These are phyloP conservation scores for Cygnus buccinator DNA, from an alignment of 2,113 vertebrate genomes.

Conservation along the genomic window DNA sequence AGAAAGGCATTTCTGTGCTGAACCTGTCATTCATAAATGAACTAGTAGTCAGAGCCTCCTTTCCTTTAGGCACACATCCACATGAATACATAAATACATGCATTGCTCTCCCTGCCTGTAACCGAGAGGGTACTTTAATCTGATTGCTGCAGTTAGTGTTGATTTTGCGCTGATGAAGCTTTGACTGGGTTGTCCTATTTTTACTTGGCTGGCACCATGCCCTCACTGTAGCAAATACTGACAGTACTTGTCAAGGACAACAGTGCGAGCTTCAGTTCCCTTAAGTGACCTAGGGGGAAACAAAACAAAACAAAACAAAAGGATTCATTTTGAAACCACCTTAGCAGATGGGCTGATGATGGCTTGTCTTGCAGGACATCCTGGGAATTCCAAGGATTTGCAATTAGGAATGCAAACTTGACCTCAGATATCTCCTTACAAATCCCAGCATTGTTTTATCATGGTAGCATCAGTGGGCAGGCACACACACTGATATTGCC, in stretches of 20 bases:
- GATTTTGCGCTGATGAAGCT: slow-evolving; percentile 31
- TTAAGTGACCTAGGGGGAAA: background rate
- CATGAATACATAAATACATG: background rate
- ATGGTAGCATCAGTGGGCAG: background rate
- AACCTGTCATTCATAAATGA: background rate
- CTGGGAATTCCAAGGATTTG: background rate
- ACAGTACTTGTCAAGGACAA: slow-evolving; percentile 34
- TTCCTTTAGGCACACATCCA: background rate
- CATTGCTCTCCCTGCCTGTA: background rate
- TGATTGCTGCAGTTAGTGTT: background rate
- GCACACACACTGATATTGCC: background rate
- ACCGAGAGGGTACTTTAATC: background rate
- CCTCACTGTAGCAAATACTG: slow-evolving; percentile 11
- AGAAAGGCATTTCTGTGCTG: background rate
- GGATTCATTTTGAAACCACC: rapidly evolving
- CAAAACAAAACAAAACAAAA: background rate
- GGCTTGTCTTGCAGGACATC: background rate
- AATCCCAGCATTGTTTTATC: background rate
- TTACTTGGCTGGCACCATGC: slow-evolving; percentile 37
- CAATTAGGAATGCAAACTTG: background rate
- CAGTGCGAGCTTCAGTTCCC: background rate
- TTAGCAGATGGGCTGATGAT: background rate
- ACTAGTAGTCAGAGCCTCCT: background rate
- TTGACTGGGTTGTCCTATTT: slow-evolving; percentile 29
- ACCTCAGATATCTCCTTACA: background rate